Percentiles rank a stretch among this genome's conserved stretches.
Evolutionary conservation across 2,888 invertebrate species (phyloP).

Genomic region (Anodontia alba): DNA sequence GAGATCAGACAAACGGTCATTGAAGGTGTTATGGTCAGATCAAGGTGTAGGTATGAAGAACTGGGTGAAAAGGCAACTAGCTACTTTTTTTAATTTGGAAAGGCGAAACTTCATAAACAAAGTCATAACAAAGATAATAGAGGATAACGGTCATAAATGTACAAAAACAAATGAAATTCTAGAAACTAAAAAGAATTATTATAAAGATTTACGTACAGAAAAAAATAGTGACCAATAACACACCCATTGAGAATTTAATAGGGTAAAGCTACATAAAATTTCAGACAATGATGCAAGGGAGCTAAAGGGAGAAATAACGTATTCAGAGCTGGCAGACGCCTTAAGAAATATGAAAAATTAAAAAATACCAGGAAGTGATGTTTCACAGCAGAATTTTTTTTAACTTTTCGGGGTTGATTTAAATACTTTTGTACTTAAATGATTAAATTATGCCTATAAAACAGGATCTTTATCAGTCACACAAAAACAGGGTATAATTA

Average conservation of each 20-base stretch:
- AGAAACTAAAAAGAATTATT: neutral
- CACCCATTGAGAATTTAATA: neutral
- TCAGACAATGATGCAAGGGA: neutral
- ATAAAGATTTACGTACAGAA: neutral
- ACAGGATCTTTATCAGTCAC: too few species aligned
- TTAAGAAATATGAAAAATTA: neutral
- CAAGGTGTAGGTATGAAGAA: neutral
- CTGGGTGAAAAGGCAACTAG: neutral
- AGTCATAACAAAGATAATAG: too few species aligned
- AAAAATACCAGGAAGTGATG: too few species aligned
- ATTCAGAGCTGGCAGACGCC: neutral
- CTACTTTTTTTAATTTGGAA: neutral
- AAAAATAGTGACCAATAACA: neutral
- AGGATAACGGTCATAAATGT: neutral
- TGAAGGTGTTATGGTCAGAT: conserved; percentile 10
- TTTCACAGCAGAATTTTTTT: neutral
- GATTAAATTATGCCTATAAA: neutral
- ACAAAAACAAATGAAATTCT: conserved; percentile 8
- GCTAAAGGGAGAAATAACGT: neutral
- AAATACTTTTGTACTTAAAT: neutral
- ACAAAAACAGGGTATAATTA: neutral
- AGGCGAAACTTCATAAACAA: neutral
- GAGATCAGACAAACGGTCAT: neutral
- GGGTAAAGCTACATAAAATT: neutral
- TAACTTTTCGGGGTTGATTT: neutral